Percentiles rank a stretch among this genome's conserved stretches.
These are phyloP conservation scores for Antheraea yamamai DNA, from an alignment of 2,888 invertebrate species.

Conservation along the genomic window DNA sequence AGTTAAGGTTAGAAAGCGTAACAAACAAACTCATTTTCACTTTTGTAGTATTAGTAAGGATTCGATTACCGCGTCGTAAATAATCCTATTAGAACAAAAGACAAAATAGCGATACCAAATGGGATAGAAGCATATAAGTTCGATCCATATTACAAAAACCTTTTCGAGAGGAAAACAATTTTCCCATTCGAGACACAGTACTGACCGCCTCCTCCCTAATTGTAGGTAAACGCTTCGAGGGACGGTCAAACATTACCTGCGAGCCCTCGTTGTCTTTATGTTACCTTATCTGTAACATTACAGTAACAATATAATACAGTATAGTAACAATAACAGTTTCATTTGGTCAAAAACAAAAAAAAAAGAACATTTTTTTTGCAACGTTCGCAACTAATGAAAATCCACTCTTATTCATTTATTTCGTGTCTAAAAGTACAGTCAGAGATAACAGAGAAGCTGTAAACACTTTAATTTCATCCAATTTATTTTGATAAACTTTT, in stretches of 20 bases:
- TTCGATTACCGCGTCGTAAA: constrained; percentile 21
- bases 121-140: constrained; percentile 56
- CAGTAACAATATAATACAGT: neutral
- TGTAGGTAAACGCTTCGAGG: constrained; percentile 55
- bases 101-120: constrained; percentile 47
- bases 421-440: too few species aligned
- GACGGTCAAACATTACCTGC: constrained; percentile 43
- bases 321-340: neutral
- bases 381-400: neutral
- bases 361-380: too few species aligned
- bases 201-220: constrained; percentile 58
- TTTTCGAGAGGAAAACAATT: constrained; percentile 59
- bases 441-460: too few species aligned
- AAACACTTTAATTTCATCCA: too few species aligned
- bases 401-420: neutral
- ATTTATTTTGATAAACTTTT: too few species aligned
- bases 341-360: neutral
- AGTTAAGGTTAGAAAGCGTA: too few species aligned
- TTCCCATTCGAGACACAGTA: constrained; percentile 51
- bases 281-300: constrained; percentile 14
- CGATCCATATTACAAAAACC: constrained; percentile 50
- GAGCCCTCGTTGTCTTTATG: constrained; percentile 28
- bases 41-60: neutral
- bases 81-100: constrained; percentile 56
- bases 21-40: too few species aligned